Percentiles rank a stretch among this genome's conserved stretches.
These are phyloP conservation scores for Caenorhabditis sp. DNA, from an alignment of 2,888 invertebrate species.

Conservation along the genomic window DNA sequence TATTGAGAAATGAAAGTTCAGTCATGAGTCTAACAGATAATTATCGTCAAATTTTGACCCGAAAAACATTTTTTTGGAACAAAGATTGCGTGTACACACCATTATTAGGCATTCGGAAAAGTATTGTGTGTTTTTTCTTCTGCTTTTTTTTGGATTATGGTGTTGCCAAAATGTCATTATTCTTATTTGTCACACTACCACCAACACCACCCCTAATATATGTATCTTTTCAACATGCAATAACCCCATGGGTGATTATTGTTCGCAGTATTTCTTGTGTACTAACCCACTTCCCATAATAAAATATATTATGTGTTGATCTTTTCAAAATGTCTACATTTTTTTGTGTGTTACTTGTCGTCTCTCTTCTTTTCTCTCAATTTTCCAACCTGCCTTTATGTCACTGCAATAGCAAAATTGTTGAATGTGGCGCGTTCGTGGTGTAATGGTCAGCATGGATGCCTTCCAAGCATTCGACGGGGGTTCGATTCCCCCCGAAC, in stretches of 20 bases:
- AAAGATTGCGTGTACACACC: neutral
- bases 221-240: constrained; percentile 19
- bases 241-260: constrained; percentile 43
- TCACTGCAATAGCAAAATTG: neutral
- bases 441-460: constrained; percentile 64
- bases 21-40: too few species aligned
- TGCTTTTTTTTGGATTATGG: neutral
- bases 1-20: too few species aligned
- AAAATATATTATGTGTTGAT: constrained; percentile 20
- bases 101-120: neutral
- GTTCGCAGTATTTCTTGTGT: constrained; percentile 14
- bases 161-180: constrained; percentile 18
- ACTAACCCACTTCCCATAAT: constrained; percentile 3
- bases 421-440: constrained; percentile 44
- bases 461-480: constrained; percentile 64
- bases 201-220: neutral
- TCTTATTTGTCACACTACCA: constrained; percentile 29
- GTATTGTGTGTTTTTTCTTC: neutral
- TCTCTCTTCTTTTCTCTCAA: neutral
- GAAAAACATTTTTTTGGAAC: neutral
- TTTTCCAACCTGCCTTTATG: constrained; percentile 9
- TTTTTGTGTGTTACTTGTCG: neutral
- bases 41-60: neutral
- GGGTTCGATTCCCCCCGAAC: constrained; percentile 62
- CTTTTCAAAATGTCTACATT: constrained; percentile 12